These are phyloP conservation scores for Syndactyla subalaris DNA, from an alignment of 2,797 vertebrate genomes.

Conservation along the genomic window DNA sequence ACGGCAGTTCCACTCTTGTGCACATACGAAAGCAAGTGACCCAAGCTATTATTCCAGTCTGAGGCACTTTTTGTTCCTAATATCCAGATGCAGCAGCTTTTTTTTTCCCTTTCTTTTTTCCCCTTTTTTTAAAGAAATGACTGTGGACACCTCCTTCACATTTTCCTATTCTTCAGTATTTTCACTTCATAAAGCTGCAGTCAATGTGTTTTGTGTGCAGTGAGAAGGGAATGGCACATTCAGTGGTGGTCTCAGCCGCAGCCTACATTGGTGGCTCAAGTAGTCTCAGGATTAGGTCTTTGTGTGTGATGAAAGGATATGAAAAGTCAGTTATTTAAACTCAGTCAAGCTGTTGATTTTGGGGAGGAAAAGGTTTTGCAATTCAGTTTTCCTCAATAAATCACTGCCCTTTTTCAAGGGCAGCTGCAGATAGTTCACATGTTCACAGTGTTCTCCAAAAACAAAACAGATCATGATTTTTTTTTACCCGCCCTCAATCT, in stretches of 20 bases:
- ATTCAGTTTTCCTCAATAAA: constrained; percentile 87
- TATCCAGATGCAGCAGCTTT: constrained; percentile 89
- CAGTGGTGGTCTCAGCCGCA: constrained; percentile 91
- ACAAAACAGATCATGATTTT: constrained; percentile 50
- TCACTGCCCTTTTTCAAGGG: constrained; percentile 80
- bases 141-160: constrained; percentile 90
- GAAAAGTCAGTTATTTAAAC: constrained; percentile 99
- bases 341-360: constrained; percentile 97
- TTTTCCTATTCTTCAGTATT: constrained; percentile 88
- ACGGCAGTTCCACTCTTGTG: constrained; percentile 85
- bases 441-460: constrained; percentile 55
- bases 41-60: constrained; percentile 86
- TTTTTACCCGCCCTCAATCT: not conserved
- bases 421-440: constrained; percentile 75
- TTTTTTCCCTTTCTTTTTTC: constrained; percentile 57
- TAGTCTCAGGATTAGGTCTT: constrained; percentile 94
- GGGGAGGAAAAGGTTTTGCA: constrained; percentile 85
- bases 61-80: constrained; percentile 88
- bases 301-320: constrained; percentile 93
- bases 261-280: constrained; percentile 95
- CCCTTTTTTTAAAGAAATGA: constrained; percentile 79
- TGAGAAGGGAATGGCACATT: constrained; percentile 88
- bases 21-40: constrained; percentile 85
- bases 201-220: constrained; percentile 93
- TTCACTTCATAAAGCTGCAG: constrained; percentile 98